Conservation (phyloP, 2,113 vertebrate species). For the Coptodon bakossiorum region DNA sequence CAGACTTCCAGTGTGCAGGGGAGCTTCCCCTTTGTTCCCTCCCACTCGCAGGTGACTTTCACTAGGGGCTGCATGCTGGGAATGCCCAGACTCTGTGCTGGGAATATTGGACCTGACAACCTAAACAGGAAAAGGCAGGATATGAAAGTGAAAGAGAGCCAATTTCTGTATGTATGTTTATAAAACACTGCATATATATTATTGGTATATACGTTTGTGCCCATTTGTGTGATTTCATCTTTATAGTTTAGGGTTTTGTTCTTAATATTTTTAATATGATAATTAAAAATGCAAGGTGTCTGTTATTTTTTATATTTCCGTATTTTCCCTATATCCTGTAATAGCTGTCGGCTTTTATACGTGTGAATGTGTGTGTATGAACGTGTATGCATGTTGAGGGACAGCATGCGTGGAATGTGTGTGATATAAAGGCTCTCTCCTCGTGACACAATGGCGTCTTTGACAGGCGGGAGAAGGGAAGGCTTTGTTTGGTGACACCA, state of each 20-base stretch:
- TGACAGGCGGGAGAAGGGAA: slow-evolving; percentile 90
- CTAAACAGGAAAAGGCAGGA: slow-evolving; percentile 44
- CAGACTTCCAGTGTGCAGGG: slow-evolving; percentile 40
- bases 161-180: not conserved
- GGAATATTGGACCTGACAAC: slow-evolving; percentile 32
- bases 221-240: not conserved
- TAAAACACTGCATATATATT: not conserved
- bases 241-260: not conserved
- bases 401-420: slow-evolving; percentile 88
- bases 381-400: slow-evolving; percentile 5
- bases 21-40: slow-evolving; percentile 18
- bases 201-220: not conserved
- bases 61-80: slow-evolving; percentile 30
- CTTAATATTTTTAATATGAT: not conserved
- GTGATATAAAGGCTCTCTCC: slow-evolving; percentile 85
- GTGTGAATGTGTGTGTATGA: not conserved
- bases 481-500: slow-evolving; percentile 89
- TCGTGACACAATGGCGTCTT: slow-evolving; percentile 87
- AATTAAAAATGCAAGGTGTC: not conserved
- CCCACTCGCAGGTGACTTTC: slow-evolving; percentile 57
- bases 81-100: slow-evolving; percentile 26
- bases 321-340: not conserved
- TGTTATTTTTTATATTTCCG: not conserved
- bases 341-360: not conserved
- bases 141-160: not conserved